Conservation (phyloP, 2,113 vertebrate genomes). For the Rhineura floridana region DNA sequence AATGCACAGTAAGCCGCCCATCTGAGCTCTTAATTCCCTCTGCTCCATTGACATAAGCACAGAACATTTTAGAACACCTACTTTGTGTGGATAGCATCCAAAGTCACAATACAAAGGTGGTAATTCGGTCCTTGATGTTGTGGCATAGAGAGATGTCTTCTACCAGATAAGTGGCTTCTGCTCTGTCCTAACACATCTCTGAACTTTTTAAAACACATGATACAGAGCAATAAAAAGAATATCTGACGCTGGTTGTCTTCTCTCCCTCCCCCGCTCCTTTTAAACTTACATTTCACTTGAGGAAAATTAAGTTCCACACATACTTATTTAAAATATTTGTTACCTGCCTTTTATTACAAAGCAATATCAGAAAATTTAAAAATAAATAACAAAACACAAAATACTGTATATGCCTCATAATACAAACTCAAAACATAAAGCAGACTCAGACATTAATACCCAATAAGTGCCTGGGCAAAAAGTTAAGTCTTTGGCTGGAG, state of each 20-base stretch:
- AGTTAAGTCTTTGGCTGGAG: too few species aligned
- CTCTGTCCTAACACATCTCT: not conserved
- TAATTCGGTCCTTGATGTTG: constrained; percentile 11
- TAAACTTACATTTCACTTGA: too few species aligned
- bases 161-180: not conserved
- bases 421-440: too few species aligned
- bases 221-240: not conserved
- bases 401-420: too few species aligned
- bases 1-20: not conserved
- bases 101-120: accelerated
- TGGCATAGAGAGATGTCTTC: not conserved
- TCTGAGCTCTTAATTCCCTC: not conserved
- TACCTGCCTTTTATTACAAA: too few species aligned
- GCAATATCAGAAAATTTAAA: too few species aligned
- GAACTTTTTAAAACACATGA: not conserved
- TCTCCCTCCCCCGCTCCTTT: not conserved
- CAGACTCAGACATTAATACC: too few species aligned
- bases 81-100: not conserved
- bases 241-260: not conserved
- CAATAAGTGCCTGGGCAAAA: too few species aligned
- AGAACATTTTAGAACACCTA: not conserved
- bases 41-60: not conserved
- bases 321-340: too few species aligned
- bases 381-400: too few species aligned
- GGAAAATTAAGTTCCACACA: not conserved